A percentile compares a stretch with the other conserved stretches of the same genome.
Evolutionary conservation across 2,113 vertebrate species (phyloP).

Genomic region (Balaeniceps rex): DNA sequence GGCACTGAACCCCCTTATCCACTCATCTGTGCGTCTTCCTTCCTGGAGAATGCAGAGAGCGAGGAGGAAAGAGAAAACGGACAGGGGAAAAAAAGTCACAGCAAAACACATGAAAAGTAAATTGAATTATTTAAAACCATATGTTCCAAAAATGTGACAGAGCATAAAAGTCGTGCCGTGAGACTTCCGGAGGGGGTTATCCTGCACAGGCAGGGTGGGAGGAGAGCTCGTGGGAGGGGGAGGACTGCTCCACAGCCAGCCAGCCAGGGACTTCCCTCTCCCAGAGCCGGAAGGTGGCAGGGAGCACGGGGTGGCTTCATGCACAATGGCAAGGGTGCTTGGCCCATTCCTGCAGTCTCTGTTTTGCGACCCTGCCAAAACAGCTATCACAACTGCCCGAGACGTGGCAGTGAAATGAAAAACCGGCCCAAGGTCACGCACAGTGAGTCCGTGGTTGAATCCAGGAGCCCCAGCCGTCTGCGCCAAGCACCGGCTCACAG

Average conservation of each 20-base stretch:
- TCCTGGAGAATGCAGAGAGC: not conserved
- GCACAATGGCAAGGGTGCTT: not conserved
- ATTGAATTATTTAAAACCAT: constrained; percentile 76
- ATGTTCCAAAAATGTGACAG: constrained; percentile 70
- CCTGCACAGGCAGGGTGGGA: not conserved
- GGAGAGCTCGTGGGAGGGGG: not conserved
- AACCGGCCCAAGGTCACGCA: not conserved
- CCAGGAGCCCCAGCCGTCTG: not conserved
- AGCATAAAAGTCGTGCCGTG: constrained; percentile 52
- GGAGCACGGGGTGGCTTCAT: not conserved
- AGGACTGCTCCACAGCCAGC: not conserved
- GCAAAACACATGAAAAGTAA: constrained; percentile 66
- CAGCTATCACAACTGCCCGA: not conserved
- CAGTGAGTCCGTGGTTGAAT: accelerated
- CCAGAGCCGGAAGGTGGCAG: not conserved
- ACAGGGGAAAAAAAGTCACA: constrained; percentile 51
- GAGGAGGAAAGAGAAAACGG: constrained; percentile 46
- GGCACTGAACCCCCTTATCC: not conserved
- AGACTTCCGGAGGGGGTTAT: constrained; percentile 50
- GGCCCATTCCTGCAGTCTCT: not conserved
- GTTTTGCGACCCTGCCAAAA: not conserved
- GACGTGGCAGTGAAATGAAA: not conserved
- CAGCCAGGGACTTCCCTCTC: not conserved
- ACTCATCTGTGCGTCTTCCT: not conserved
- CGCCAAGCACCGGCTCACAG: accelerated